Percentiles rank a stretch among this genome's conserved stretches.
Evolutionary conservation across 2,888 invertebrate species (phyloP).

Genomic region (Carpatolechia fugitivella): DNA sequence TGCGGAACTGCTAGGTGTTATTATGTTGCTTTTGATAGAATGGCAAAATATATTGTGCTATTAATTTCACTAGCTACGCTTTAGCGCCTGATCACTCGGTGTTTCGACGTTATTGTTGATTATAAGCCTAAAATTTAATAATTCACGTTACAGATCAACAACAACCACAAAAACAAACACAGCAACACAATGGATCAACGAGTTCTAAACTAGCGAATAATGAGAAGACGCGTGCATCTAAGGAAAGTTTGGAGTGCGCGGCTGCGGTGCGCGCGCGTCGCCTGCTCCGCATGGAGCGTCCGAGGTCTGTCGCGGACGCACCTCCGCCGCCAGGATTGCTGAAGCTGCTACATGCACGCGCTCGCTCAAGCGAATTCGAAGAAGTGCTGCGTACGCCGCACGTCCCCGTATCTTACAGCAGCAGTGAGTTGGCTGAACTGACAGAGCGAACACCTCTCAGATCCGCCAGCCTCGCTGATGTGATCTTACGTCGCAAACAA

Average conservation of each 20-base stretch:
- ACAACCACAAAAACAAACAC: conserved; percentile 29
- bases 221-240: conserved; percentile 32
- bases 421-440: conserved; percentile 40
- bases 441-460: conserved; percentile 35
- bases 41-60: too few relatives aligned
- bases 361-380: conserved; percentile 39
- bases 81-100: too few relatives aligned
- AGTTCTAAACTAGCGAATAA: conserved; percentile 29
- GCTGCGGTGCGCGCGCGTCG: conserved; percentile 55
- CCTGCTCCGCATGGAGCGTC: conserved; percentile 47
- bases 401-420: conserved; percentile 37
- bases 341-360: conserved; percentile 45
- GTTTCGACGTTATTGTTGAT: too few relatives aligned
- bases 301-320: conserved; percentile 53
- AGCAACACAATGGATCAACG: conserved; percentile 36
- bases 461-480: conserved; percentile 45
- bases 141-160: too few relatives aligned
- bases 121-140: neutral
- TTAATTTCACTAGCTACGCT: too few relatives aligned
- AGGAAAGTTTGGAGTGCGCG: conserved; percentile 47
- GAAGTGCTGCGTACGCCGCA: conserved; percentile 27
- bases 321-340: conserved; percentile 38
- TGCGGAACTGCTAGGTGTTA: too few relatives aligned
- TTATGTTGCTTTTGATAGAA: too few relatives aligned
- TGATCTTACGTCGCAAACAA: conserved; percentile 30